These are phyloP conservation scores for Sebastes hopkinsi DNA, from an alignment of 2,797 vertebrate species.

Conservation along the genomic window DNA sequence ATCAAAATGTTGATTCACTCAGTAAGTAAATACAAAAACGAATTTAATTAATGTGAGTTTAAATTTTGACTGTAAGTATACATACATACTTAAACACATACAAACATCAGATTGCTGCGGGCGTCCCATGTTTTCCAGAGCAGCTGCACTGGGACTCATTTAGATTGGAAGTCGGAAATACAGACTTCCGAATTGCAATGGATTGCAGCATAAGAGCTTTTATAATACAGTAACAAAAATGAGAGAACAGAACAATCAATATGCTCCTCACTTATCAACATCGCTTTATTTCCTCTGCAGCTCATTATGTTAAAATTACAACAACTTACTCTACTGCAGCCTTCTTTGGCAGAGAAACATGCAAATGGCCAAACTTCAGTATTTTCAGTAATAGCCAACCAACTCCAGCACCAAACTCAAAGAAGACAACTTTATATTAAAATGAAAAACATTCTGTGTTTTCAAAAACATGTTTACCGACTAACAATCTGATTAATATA, in stretches of 20 bases:
- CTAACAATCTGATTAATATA: background rate
- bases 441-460: conserved; percentile 7
- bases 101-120: too few relatives aligned
- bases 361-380: background rate
- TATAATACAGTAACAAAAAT: background rate
- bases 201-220: too few relatives aligned
- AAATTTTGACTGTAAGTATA: background rate
- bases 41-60: background rate
- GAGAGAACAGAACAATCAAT: background rate
- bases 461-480: background rate
- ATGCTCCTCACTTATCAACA: background rate
- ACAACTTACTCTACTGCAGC: background rate
- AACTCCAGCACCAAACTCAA: background rate
- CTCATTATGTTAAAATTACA: conserved; percentile 2
- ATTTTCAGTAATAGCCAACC: background rate
- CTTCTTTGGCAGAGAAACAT: conserved; percentile 29
- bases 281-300: conserved; percentile 43
- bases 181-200: too few relatives aligned
- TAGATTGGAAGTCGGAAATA: background rate
- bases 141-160: too few relatives aligned
- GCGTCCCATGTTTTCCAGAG: too few relatives aligned
- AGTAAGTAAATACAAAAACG: background rate
- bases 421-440: background rate
- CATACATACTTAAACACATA: too few relatives aligned
- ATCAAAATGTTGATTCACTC: background rate